phyloP scores from a whole-genome alignment of 1,140 invertebrate species.

The Galendromus occidentalis region DNA sequence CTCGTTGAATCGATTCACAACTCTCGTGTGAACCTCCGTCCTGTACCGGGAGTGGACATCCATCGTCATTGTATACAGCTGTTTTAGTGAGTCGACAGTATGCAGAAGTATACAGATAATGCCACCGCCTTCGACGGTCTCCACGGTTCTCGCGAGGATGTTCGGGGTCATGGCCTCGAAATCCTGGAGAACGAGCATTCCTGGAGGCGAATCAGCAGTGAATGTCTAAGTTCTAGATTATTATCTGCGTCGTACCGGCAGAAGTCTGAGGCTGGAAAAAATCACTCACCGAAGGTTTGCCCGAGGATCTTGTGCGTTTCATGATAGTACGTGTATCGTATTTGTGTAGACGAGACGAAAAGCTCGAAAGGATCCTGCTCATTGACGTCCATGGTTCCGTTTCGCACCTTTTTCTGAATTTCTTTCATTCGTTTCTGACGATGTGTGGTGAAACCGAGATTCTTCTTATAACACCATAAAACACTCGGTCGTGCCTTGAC shows the following conservation, averaged over 20 bases:
- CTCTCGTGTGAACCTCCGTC: constrained; percentile 79
- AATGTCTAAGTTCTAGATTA: no score
- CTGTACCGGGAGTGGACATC: constrained; percentile 89
- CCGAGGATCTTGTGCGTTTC: constrained; percentile 96
- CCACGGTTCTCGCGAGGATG: constrained; percentile 82
- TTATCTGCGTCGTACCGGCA: no score
- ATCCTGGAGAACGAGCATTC: constrained; percentile 42
- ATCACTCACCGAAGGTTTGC: constrained; percentile 86
- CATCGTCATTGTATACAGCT: constrained; percentile 92
- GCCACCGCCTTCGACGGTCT: constrained; percentile 96
- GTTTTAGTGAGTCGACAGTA: constrained; percentile 66
- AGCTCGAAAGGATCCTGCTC: constrained; percentile 94
- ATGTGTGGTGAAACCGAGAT: constrained; percentile 78
- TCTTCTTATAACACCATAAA: constrained; percentile 97
- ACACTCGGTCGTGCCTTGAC: constrained; percentile 73
- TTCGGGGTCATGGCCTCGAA: constrained; percentile 99
- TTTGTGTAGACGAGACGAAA: constrained; percentile 86
- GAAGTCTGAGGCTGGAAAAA: no score
- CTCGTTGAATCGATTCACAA: constrained; percentile 90
- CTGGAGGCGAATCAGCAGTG: background rate
- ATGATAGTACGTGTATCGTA: constrained; percentile 84
- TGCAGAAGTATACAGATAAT: constrained; percentile 65
- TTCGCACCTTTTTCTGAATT: constrained; percentile 62
- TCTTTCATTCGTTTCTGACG: constrained; percentile 78
- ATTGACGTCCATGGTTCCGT: constrained; percentile 69